Base-by-base conservation (phyloP, 2,113 vertebrate species). In the Indri indri region DNA sequence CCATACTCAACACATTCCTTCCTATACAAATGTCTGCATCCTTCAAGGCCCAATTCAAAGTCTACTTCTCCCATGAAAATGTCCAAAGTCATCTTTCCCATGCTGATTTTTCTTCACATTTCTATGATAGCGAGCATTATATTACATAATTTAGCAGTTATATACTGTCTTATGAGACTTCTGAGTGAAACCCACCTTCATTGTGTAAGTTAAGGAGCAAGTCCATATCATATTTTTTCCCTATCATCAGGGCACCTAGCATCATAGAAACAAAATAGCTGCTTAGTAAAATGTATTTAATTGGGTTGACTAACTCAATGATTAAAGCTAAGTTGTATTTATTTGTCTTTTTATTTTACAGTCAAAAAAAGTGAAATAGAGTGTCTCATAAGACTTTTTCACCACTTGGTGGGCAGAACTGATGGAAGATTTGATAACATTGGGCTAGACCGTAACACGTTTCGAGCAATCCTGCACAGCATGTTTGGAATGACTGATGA, bases 401-500 rank as follows among this genome's bases (percentile, higher is more conserved):
- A 99, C 52, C 68, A 16, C 0, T 98, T 99, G 66, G 63, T 99
- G 71, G 97, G 88, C 42, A 98, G 97, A 79, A 94, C 97, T 59
- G 79, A 77, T 23, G 92, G 77, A n/a, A 98, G 96, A 1, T 97
- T 90, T 86, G 20, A 4, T 18, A 95, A 94, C 0, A 81, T 13
- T 0, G 99, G 99, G 61, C 97, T 99, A 82, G 99, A 99, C 95
- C 97, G 98, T 22, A 97, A 94, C 2, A 96, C 81, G 23, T 99
- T 99, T 98, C 97, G 98, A 66, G 98, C 95, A 42, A 95, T 98
- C 0, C 98, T 99, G 63, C 97, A 99, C 94, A 97, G 88, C 57
- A 80, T 97, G 1, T 99, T 99, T 34, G 99, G 99, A 74, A 99
- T 99, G 98, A 99, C 99, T 0, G 99, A 99, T 12, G 99, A 99